phyloP scores from a whole-genome alignment of 1,140 invertebrate species.

The Nasonia vitripennis region DNA sequence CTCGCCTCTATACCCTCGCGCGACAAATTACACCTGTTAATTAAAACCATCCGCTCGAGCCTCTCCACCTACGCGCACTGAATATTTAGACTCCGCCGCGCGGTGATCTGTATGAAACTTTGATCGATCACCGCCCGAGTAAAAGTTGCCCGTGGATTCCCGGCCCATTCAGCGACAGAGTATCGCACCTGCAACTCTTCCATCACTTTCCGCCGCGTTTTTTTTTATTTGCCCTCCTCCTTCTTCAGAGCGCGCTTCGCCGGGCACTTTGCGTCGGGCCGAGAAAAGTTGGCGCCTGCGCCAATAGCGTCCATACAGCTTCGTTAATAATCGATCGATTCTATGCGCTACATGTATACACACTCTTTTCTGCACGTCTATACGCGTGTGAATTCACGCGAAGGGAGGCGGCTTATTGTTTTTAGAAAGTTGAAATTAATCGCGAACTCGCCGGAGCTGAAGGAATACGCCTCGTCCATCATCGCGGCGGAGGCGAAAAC shows the following conservation, averaged over 20 bases:
- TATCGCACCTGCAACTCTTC: slow-evolving; percentile 62
- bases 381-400: slow-evolving; percentile 51
- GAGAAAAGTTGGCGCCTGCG: slow-evolving; percentile 25
- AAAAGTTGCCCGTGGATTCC: slow-evolving; percentile 22
- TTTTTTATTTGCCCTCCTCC: not conserved
- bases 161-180: slow-evolving; percentile 4
- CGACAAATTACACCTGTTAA: not conserved
- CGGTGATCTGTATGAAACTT: slow-evolving; percentile 12
- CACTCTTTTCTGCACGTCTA: slow-evolving; percentile 52
- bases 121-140: slow-evolving; percentile 30
- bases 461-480: slow-evolving; percentile 63
- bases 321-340: slow-evolving; percentile 73
- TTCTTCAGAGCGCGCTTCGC: not conserved
- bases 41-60: not conserved
- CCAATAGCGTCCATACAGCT: slow-evolving; percentile 5
- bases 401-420: slow-evolving; percentile 67
- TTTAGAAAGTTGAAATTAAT: slow-evolving; percentile 68
- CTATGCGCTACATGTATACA: slow-evolving; percentile 54
- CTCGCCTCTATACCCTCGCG: not conserved
- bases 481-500: slow-evolving; percentile 43
- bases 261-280: not conserved
- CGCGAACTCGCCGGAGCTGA: slow-evolving; percentile 59
- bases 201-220: slow-evolving; percentile 50
- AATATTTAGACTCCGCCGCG: not conserved
- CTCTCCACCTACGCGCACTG: not conserved